Percentiles rank a stretch among this genome's conserved stretches.
Conservation (phyloP, 2,888 invertebrate species). For the Abrostola triplasia region DNA sequence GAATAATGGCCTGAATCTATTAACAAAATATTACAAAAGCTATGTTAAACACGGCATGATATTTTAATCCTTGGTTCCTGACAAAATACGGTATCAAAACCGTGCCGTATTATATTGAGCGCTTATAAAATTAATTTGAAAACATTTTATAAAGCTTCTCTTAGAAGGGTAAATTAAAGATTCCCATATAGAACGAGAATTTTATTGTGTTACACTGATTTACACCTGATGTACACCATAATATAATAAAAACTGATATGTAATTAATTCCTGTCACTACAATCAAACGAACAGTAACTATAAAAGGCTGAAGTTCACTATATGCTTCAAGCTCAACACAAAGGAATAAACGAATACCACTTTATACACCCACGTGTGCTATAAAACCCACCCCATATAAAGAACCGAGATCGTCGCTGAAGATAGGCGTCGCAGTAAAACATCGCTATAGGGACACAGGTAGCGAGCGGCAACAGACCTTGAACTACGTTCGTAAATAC, state of each 20-base stretch:
- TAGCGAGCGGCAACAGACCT: slow-evolving; percentile 27
- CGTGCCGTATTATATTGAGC: background rate
- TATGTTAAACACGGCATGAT: background rate
- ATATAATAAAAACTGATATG: too few species aligned
- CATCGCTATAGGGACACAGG: background rate
- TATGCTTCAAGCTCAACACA: too few species aligned
- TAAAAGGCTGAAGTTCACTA: background rate
- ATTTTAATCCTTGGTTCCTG: background rate
- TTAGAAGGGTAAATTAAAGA: background rate
- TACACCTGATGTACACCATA: too few species aligned
- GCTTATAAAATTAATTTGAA: background rate
- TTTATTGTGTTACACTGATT: too few species aligned
- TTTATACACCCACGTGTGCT: background rate
- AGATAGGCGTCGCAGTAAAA: slow-evolving; percentile 20
- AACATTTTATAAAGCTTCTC: background rate
- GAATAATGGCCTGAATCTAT: too few species aligned
- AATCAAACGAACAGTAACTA: too few species aligned
- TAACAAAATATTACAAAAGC: background rate
- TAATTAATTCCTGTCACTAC: too few species aligned
- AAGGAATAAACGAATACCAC: background rate
- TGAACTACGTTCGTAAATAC: slow-evolving; percentile 46
- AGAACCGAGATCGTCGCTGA: background rate
- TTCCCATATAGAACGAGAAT: background rate
- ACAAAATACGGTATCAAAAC: background rate
- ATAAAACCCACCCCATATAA: slow-evolving; percentile 1